phyloP scores from a whole-genome alignment of 2,888 invertebrate genomes.

The Maniola hyperantus region DNA sequence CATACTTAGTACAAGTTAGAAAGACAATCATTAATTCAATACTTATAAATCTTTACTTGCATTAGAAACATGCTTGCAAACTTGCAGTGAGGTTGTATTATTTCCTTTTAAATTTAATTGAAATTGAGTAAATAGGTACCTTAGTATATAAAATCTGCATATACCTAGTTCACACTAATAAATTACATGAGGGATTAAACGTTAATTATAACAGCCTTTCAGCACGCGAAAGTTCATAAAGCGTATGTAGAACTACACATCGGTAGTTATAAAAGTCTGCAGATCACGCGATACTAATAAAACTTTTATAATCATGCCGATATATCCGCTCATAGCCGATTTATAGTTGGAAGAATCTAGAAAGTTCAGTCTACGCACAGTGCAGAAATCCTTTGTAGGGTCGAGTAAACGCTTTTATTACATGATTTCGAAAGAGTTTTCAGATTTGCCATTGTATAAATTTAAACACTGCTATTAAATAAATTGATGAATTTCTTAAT shows the following conservation, averaged over 20 bases:
- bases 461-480: no score
- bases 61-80: no score
- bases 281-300: conserved; percentile 23
- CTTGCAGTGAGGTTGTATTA: no score
- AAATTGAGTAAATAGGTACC: not conserved
- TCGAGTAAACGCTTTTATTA: no score
- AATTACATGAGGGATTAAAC: conserved; percentile 21
- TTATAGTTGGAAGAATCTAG: not conserved
- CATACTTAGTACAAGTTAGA: no score
- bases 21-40: no score
- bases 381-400: no score
- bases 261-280: conserved; percentile 19
- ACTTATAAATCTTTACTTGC: no score
- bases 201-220: conserved; percentile 31
- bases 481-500: no score
- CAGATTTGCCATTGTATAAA: no score
- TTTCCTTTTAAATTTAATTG: not conserved
- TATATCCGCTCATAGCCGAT: not conserved
- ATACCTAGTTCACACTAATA: conserved; percentile 21
- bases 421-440: no score
- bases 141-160: not conserved
- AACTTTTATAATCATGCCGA: conserved; percentile 17
- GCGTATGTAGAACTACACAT: conserved; percentile 18
- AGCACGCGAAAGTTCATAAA: conserved; percentile 28
- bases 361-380: no score